phyloP scores from a whole-genome alignment of 1,140 invertebrate species.

The Heliconius himera region DNA sequence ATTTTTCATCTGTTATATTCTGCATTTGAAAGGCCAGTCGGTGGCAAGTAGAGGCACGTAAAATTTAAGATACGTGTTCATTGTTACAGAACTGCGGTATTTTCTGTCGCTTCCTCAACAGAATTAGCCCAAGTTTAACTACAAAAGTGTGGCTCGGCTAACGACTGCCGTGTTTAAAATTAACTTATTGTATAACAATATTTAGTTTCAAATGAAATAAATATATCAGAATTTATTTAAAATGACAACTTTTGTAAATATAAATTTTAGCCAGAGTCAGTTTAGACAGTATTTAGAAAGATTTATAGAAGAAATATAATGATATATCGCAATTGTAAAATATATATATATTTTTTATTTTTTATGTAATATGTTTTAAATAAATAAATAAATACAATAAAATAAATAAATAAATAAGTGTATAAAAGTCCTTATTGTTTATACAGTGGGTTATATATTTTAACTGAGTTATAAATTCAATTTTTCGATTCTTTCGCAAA shows the following conservation, averaged over 20 bases:
- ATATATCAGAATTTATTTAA: background rate
- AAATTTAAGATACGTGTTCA: conserved; percentile 46
- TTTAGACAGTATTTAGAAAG: background rate
- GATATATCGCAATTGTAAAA: no score
- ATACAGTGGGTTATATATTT: background rate
- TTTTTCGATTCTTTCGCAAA: background rate
- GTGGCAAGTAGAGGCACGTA: conserved; percentile 38
- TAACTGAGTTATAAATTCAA: background rate
- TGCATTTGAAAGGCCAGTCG: conserved; percentile 38
- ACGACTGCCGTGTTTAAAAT: conserved; percentile 25
- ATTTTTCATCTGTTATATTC: conserved; percentile 42
- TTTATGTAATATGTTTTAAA: no score
- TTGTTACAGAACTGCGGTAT: conserved; percentile 39
- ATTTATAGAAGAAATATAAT: background rate
- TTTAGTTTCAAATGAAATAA: conserved; percentile 7
- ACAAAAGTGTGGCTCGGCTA: conserved; percentile 29
- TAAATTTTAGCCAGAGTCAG: background rate
- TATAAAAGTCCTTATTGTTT: background rate
- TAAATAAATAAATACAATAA: no score
- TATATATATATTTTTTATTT: no score
- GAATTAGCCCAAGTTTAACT: conserved; percentile 38
- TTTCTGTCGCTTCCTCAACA: conserved; percentile 34
- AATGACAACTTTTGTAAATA: background rate
- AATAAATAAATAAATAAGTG: no score
- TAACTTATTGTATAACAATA: conserved; percentile 20